phyloP scores from a whole-genome alignment of 2,888 invertebrate species.

The Allophyes oxyacanthae region DNA sequence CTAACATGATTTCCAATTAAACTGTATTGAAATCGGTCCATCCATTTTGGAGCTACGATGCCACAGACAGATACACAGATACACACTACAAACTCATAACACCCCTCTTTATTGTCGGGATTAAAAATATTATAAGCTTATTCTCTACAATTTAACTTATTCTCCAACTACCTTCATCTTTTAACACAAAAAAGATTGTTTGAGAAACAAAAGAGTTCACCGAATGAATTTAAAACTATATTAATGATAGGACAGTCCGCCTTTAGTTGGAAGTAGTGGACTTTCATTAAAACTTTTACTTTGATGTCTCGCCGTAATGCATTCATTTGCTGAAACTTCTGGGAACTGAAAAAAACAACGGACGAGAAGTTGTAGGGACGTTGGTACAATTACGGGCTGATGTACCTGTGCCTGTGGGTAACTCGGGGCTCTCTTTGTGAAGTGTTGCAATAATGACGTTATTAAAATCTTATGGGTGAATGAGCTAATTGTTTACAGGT shows the following conservation, averaged over 20 bases:
- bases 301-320: constrained; percentile 35
- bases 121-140: too few species aligned
- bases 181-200: not conserved
- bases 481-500: not conserved
- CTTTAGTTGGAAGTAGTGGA: constrained; percentile 32
- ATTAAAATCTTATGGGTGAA: constrained; percentile 21
- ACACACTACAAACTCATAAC: too few species aligned
- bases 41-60: too few species aligned
- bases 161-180: too few species aligned
- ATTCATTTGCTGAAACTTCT: constrained; percentile 28
- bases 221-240: constrained; percentile 17
- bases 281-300: constrained; percentile 53
- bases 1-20: too few species aligned
- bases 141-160: too few species aligned
- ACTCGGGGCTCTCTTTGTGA: not conserved
- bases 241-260: constrained; percentile 21
- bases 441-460: not conserved
- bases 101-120: too few species aligned
- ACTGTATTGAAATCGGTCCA: too few species aligned
- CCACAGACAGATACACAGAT: too few species aligned
- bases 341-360: constrained; percentile 32
- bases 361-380: constrained; percentile 27
- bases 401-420: constrained; percentile 1
- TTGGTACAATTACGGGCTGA: constrained; percentile 5
- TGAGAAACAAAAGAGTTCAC: constrained; percentile 2